Base-by-base conservation (phyloP, 2,797 vertebrate species). In the Hipposideros larvatus region DNA sequence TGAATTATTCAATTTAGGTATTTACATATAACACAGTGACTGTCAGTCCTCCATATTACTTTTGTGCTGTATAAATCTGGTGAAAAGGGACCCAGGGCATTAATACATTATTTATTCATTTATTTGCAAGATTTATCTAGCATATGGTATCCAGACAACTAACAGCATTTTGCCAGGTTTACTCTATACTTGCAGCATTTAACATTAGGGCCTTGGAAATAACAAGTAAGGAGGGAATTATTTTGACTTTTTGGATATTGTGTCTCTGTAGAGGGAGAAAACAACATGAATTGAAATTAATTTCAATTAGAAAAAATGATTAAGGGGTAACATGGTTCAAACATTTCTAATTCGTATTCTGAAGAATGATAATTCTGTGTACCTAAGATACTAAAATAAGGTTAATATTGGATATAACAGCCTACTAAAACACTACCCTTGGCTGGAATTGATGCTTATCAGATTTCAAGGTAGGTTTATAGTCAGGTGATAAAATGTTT, bases 71-170 rank as follows among this genome's bases (percentile, higher is more conserved):
- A 75, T 93, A 95, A 95, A 53, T 96, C 65, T 65, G 48, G 15
- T 82, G 21, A 68, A 88, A 66, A 95, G 66, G 37, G 66, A 84
- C 75, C 55, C 46, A 70, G 48, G n/a, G 26, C 46, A 87, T 94
- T 89, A 53, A 85, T 87, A 74, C 93, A 96, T 96, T 97, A 96
- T 96, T 98, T 97, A 97, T 97, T 95, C 51, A 80, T 84, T 95
- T 92, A 94, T 95, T 96, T 97, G 74, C 68, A 92, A 96, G 74
- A 96, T 94, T 89, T 94, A 82, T 93, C 84, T 93, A 71, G 65
- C 16, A 84, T 22, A 75, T 21, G 71, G 63, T 84, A 77, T 96
- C 91, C 37, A 84, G 78, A 96, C n/a, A 96, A 71, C 66, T 90
- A 77, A 28, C 0, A 4, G 55, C 41, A 57, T 90, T 84, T 22